phyloP scores from a whole-genome alignment of 2,797 vertebrate species.

The Rhabdomys pumilio region DNA sequence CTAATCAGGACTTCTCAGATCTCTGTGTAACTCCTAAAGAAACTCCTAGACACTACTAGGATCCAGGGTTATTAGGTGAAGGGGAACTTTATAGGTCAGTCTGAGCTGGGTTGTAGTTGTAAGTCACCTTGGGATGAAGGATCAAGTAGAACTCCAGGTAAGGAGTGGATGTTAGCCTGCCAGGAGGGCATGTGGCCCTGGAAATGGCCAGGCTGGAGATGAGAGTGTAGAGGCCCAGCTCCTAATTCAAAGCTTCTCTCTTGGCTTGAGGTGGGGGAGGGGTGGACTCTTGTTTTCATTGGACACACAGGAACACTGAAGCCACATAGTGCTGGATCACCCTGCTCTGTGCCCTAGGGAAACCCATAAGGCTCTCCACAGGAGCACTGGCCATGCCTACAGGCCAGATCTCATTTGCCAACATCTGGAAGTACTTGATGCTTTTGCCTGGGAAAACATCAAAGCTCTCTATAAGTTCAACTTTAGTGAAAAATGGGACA shows the following conservation, averaged over 20 bases:
- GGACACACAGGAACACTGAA: neutral
- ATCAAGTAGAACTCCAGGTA: neutral
- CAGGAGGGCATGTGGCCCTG: neutral
- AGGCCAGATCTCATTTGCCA: constrained; percentile 80
- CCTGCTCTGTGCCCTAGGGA: neutral
- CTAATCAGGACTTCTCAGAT: neutral
- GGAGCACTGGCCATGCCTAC: neutral
- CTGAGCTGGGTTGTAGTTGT: neutral
- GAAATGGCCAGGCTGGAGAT: neutral
- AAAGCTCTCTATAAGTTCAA: constrained; percentile 79
- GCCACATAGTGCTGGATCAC: neutral
- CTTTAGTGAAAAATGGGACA: neutral
- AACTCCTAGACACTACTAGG: neutral
- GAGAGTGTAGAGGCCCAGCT: neutral
- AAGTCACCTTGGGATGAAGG: neutral
- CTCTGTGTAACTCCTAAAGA: neutral
- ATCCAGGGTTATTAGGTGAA: neutral
- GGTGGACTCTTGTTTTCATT: neutral
- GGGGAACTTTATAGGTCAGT: neutral
- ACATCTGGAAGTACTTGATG: constrained; percentile 84
- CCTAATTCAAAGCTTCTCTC: neutral
- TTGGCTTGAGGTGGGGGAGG: too few species aligned
- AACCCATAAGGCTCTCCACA: neutral
- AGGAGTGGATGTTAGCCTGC: neutral
- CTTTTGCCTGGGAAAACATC: constrained; percentile 83